Percentiles rank a stretch among this genome's conserved stretches.
Conservation (phyloP, 2,888 invertebrate species). For the Brachypterus glaber region DNA sequence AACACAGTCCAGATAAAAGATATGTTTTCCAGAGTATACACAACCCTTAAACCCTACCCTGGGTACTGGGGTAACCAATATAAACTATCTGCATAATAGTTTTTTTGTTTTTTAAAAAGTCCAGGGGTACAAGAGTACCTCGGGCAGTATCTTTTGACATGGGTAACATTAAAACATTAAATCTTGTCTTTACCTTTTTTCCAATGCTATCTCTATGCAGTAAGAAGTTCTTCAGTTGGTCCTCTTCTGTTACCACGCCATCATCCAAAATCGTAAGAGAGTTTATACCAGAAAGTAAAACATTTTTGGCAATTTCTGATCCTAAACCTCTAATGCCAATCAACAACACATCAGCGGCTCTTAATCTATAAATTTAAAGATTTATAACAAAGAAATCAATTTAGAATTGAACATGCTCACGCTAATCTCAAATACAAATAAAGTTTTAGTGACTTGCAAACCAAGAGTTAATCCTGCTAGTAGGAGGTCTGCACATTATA, state of each 20-base stretch:
- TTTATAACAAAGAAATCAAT: conserved; percentile 6
- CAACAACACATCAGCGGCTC: conserved; percentile 76
- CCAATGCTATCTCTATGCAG: conserved; percentile 62
- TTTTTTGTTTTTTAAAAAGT: no score
- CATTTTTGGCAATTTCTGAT: conserved; percentile 94
- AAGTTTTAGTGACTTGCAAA: no score
- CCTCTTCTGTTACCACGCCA: conserved; percentile 58
- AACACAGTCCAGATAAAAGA: no score
- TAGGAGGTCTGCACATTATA: no score
- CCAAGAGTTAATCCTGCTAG: no score
- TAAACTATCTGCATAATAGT: no score
- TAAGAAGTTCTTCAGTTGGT: conserved; percentile 78
- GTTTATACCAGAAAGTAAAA: conserved; percentile 86
- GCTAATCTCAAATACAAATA: no score
- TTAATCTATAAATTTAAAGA: conserved; percentile 42
- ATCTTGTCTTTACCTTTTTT: conserved; percentile 51
- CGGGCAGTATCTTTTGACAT: background rate
- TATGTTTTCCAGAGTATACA: no score
- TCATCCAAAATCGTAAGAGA: conserved; percentile 78
- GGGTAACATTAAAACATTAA: conserved; percentile 12
- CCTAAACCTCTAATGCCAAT: conserved; percentile 85
- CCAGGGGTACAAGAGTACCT: background rate
- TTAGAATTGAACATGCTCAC: background rate
- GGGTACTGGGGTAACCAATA: no score
- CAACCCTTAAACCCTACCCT: no score